Percentiles rank a stretch among this genome's conserved stretches.
Conservation (phyloP, 2,113 vertebrate genomes). For the Synodontis membranacea region DNA sequence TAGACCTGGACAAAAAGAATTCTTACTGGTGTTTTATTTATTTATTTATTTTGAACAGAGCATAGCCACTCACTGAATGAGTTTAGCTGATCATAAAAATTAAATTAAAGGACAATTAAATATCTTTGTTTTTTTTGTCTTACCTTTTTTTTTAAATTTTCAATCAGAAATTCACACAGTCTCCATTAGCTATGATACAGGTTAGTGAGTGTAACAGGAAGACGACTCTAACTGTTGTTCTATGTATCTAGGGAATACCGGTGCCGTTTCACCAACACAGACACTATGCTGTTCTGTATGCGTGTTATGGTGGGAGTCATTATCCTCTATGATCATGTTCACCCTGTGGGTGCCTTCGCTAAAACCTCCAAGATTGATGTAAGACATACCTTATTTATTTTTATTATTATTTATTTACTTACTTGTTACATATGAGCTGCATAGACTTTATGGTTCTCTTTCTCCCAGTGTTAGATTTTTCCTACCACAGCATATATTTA, state of each 20-base stretch:
- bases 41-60: too few species aligned
- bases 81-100: background rate
- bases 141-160: background rate
- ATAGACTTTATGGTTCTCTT: background rate
- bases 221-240: background rate
- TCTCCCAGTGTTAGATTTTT: too few species aligned
- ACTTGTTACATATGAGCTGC: too few species aligned
- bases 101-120: background rate
- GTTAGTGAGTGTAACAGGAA: background rate
- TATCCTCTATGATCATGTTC: constrained; percentile 92
- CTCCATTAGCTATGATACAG: background rate
- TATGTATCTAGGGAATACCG: constrained; percentile 79
- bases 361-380: constrained; percentile 94
- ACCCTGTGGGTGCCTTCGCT: constrained; percentile 89
- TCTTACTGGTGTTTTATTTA: too few species aligned
- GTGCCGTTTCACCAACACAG: constrained; percentile 91
- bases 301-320: constrained; percentile 93
- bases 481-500: too few species aligned
- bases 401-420: background rate
- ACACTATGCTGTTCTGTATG: constrained; percentile 95
- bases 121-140: background rate
- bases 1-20: background rate
- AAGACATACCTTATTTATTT: constrained; percentile 59
- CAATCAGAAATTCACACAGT: background rate
- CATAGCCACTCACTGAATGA: background rate